These are phyloP conservation scores for Microvelia longipes DNA, from an alignment of 1,140 invertebrate species.

Conservation along the genomic window DNA sequence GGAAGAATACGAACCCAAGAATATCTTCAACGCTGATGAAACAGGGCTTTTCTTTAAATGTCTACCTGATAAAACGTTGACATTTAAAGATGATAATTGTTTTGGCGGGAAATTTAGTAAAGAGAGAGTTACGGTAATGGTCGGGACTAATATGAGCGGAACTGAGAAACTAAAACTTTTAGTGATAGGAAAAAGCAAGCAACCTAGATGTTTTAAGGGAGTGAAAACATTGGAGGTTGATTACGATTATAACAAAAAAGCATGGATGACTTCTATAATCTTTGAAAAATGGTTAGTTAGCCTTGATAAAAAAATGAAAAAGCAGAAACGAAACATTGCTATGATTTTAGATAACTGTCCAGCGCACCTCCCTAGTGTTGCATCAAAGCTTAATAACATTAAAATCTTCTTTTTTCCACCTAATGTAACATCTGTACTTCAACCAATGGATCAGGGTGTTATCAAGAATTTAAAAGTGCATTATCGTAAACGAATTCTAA, in stretches of 20 bases:
- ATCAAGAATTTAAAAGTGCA: slow-evolving; percentile 21
- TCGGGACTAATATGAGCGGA: slow-evolving; percentile 24
- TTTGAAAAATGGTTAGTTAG: slow-evolving; percentile 28
- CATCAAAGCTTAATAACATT: slow-evolving; percentile 20
- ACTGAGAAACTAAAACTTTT: slow-evolving; percentile 37
- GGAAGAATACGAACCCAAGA: background rate
- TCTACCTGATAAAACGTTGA: slow-evolving; percentile 16
- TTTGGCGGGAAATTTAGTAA: slow-evolving; percentile 29
- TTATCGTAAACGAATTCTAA: slow-evolving; percentile 3
- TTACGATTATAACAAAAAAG: slow-evolving; percentile 8
- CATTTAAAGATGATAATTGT: slow-evolving; percentile 27
- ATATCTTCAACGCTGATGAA: background rate
- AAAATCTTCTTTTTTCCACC: slow-evolving; percentile 28
- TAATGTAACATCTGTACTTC: slow-evolving; percentile 30
- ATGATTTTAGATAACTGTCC: slow-evolving; percentile 31
- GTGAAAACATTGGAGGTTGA: slow-evolving; percentile 8
- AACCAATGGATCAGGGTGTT: slow-evolving; percentile 31
- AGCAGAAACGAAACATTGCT: slow-evolving; percentile 1
- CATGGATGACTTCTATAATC: slow-evolving; percentile 20
- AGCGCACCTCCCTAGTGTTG: slow-evolving; percentile 20
- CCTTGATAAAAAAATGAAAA: slow-evolving; percentile 17
- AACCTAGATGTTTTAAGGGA: slow-evolving; percentile 11
- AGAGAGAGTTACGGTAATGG: slow-evolving; percentile 28
- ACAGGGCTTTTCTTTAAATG: background rate
- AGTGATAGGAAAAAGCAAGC: slow-evolving; percentile 8